phyloP scores from a whole-genome alignment of 2,113 vertebrate genomes.

The Rhipidura dahli region DNA sequence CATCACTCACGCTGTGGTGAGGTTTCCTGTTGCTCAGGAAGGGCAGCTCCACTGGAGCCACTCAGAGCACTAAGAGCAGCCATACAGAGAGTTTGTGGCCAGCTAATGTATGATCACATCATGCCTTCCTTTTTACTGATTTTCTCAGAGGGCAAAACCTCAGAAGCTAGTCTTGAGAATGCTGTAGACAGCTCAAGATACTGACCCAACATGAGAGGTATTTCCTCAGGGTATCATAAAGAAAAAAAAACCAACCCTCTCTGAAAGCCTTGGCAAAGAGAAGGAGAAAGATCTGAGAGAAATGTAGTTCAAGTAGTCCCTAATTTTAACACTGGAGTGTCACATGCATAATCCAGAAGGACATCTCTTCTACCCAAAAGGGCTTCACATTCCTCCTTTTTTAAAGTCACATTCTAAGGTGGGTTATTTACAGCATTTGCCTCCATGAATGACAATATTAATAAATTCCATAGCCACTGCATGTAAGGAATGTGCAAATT shows the following conservation, averaged over 20 bases:
- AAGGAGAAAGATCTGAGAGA: background rate
- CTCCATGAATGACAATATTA: background rate
- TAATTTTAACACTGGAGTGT: conserved; percentile 33
- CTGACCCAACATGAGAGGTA: conserved; percentile 41
- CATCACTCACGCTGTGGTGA: background rate
- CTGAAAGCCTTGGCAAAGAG: background rate
- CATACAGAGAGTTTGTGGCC: background rate
- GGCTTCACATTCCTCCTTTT: background rate
- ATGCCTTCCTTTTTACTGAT: background rate
- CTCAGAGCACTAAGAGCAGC: background rate
- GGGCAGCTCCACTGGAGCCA: background rate
- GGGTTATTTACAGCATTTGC: conserved; percentile 17
- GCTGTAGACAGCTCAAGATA: conserved; percentile 44
- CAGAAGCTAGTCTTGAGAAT: conserved; percentile 11
- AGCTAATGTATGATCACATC: background rate
- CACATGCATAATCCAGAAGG: background rate
- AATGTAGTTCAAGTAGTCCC: background rate
- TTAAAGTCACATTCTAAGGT: background rate
- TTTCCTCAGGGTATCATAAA: conserved; percentile 28
- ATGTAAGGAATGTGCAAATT: background rate
- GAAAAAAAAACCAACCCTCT: background rate
- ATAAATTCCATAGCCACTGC: background rate
- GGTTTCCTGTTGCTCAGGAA: background rate
- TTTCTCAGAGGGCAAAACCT: conserved; percentile 24
- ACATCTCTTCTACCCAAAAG: conserved; percentile 30